Conservation (phyloP, 2,113 vertebrate genomes). For the Clupea harengus region DNA sequence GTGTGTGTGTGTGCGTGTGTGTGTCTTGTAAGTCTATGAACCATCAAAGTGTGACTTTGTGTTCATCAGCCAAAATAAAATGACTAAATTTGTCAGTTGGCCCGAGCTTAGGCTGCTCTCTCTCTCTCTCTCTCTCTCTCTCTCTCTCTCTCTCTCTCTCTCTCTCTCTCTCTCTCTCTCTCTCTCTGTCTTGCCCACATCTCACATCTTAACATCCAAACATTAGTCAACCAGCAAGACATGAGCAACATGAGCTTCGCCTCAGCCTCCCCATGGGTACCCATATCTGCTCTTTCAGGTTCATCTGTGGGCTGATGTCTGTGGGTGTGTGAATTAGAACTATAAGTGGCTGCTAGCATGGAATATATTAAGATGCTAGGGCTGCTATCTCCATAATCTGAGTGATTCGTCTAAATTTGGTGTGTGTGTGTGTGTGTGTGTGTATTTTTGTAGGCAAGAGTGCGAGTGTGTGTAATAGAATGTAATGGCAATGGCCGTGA, state of each 20-base stretch:
- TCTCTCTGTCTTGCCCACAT: neutral
- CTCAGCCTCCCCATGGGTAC: neutral
- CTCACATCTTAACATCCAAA: neutral
- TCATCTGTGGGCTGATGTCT: neutral
- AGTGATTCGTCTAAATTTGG: neutral
- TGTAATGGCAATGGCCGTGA: neutral
- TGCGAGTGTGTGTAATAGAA: neutral
- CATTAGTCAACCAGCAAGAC: neutral
- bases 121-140: constrained; percentile 4
- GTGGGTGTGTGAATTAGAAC: neutral
- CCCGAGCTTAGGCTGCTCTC: neutral
- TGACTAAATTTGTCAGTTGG: neutral
- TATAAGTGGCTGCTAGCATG: neutral
- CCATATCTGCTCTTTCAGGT: neutral
- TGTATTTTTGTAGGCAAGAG: neutral
- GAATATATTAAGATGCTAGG: neutral
- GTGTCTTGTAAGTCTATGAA: neutral
- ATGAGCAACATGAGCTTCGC: neutral
- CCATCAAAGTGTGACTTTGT: neutral
- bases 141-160: too few species aligned
- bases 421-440: neutral
- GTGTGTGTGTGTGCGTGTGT: neutral
- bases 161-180: neutral
- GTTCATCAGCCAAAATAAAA: neutral
- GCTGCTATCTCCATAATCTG: neutral